Evolutionary conservation across 2,113 vertebrate species (phyloP).

Genomic region (Myodes glareolus): DNA sequence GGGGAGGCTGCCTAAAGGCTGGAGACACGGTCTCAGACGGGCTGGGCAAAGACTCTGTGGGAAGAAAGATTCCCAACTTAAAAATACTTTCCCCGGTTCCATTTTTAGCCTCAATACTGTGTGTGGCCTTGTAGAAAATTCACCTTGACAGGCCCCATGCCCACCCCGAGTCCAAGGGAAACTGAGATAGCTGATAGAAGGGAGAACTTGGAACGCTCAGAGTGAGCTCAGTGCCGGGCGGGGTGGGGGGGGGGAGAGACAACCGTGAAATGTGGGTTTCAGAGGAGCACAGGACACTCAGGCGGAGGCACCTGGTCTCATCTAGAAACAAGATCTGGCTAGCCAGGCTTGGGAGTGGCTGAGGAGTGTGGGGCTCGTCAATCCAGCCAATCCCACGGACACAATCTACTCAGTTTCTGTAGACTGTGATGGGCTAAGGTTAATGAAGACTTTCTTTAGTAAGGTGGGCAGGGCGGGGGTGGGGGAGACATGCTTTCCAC

Average conservation of each 20-base stretch:
- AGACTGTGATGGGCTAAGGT: neutral
- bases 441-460: neutral
- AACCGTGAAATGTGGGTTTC: neutral
- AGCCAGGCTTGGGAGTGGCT: neutral
- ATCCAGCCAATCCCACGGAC: neutral
- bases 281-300: neutral
- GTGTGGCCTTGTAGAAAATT: neutral
- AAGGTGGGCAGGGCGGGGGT: neutral
- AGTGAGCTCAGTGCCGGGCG: too few relatives aligned
- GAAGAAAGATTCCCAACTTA: neutral
- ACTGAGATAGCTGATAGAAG: neutral
- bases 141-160: neutral
- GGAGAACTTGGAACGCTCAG: neutral
- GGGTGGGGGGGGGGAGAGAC: too few relatives aligned
- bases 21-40: neutral
- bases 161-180: neutral
- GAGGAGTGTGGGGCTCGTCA: rapidly evolving
- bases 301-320: neutral
- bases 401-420: neutral
- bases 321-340: neutral
- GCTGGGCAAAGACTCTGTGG: neutral
- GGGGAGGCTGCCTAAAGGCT: neutral
- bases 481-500: rapidly evolving
- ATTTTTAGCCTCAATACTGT: neutral
- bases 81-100: neutral